A percentile compares a stretch with the other conserved stretches of the same genome.
Conservation (phyloP, 2,797 vertebrate species). For the Pyrocephalus nanus region DNA sequence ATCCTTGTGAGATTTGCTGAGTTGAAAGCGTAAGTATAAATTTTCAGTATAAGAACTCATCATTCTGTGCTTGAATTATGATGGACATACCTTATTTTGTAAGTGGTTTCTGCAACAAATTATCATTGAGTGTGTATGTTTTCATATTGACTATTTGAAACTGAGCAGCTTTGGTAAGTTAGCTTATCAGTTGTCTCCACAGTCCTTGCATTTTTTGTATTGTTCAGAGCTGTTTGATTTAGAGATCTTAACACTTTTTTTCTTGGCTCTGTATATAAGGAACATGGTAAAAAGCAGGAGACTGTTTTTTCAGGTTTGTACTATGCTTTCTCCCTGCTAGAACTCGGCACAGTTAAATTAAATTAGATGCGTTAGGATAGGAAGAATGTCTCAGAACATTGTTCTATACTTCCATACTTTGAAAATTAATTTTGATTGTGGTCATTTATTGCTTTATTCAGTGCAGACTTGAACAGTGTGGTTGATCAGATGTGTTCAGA, state of each 20-base stretch:
- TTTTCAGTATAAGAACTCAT: background rate
- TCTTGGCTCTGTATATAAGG: background rate
- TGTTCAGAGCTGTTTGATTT: background rate
- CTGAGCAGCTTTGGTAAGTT: background rate
- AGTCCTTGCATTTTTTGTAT: background rate
- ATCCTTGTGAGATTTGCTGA: constrained; percentile 94
- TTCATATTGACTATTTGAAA: background rate
- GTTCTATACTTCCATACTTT: background rate
- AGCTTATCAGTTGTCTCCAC: background rate
- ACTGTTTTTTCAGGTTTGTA: background rate
- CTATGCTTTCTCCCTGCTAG: background rate
- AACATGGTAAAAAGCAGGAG: background rate
- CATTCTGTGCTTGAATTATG: background rate
- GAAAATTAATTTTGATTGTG: background rate
- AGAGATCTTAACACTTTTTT: background rate
- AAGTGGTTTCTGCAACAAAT: background rate
- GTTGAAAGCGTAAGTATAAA: constrained; percentile 88
- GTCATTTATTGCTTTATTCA: background rate
- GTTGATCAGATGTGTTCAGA: background rate
- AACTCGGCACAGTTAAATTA: background rate
- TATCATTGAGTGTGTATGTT: background rate
- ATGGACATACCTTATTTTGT: background rate
- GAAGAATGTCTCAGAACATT: background rate
- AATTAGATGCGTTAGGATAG: background rate
- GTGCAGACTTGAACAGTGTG: background rate